Evolutionary conservation across 2,888 invertebrate genomes (phyloP).

Genomic region (Lamellibrachia columna): DNA sequence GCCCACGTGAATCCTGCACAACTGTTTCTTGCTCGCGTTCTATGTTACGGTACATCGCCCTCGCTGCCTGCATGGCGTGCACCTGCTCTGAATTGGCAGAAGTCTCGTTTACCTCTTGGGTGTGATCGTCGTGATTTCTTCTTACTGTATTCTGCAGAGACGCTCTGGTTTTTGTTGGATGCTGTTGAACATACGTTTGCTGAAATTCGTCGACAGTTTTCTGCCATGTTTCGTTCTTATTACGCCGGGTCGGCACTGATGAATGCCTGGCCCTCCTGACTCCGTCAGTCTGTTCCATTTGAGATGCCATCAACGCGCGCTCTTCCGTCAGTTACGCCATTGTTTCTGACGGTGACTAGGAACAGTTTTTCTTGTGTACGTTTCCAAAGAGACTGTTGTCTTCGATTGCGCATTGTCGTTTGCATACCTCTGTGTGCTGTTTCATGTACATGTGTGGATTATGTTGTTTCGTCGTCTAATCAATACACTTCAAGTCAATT

Average conservation of each 20-base stretch:
- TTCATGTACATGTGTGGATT: background rate
- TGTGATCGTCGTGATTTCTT: background rate
- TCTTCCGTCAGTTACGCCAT: background rate
- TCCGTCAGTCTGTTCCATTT: background rate
- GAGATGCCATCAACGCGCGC: too few species aligned
- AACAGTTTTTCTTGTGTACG: background rate
- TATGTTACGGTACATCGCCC: background rate
- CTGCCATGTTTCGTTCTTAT: background rate
- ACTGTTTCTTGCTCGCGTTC: background rate
- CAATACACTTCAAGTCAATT: background rate
- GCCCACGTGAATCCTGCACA: background rate
- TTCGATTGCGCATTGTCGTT: background rate
- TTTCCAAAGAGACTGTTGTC: background rate
- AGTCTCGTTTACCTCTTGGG: background rate
- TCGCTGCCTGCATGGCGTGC: background rate
- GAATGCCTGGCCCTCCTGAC: background rate
- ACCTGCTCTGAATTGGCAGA: background rate
- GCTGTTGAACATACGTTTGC: background rate
- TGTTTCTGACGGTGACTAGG: background rate
- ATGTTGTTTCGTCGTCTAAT: background rate
- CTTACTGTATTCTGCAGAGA: background rate
- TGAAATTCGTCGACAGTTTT: background rate
- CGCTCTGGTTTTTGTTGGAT: background rate
- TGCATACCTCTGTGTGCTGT: background rate
- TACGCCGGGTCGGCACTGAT: background rate